These are phyloP conservation scores for Bergia puertoricense DNA, from an alignment of 92 coral and sea anemone species.

Conservation along the genomic window DNA sequence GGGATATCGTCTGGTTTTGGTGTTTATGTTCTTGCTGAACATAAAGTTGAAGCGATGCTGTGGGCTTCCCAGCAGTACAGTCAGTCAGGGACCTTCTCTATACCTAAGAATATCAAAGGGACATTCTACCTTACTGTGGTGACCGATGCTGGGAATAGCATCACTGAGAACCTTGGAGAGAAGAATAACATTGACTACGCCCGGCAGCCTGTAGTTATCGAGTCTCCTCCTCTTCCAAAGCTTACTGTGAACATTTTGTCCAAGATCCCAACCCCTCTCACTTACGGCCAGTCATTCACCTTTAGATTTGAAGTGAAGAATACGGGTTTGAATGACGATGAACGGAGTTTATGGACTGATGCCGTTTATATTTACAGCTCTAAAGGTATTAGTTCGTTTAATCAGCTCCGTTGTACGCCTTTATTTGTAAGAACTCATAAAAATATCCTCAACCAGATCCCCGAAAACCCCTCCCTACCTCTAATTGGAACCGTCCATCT, in stretches of 20 bases:
- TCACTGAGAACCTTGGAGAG: slow-evolving; percentile 44
- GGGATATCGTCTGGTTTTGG: slow-evolving; percentile 37
- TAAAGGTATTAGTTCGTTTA: slow-evolving; percentile 1
- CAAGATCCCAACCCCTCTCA: slow-evolving; percentile 49
- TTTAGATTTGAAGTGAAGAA: slow-evolving; percentile 56
- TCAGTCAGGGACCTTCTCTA: slow-evolving; percentile 48
- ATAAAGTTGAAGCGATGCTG: slow-evolving; percentile 47
- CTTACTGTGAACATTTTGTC: slow-evolving; percentile 50
- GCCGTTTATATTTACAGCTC: slow-evolving; percentile 54
- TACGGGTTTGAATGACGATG: slow-evolving; percentile 48
- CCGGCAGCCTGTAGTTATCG: slow-evolving; percentile 14
- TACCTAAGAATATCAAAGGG: slow-evolving; percentile 58
- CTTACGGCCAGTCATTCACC: slow-evolving; percentile 50
- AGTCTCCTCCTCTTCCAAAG: slow-evolving; percentile 44
- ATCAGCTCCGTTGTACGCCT: no score
- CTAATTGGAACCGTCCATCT: no score
- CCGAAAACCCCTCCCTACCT: no score
- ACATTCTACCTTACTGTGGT: slow-evolving; percentile 56
- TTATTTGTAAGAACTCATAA: no score
- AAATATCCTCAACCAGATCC: no score
- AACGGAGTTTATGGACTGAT: slow-evolving; percentile 66
- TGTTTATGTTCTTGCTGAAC: slow-evolving; percentile 41
- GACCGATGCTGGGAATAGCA: slow-evolving; percentile 44
- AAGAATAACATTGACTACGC: slow-evolving; percentile 49
- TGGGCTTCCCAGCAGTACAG: slow-evolving; percentile 62